Conservation (phyloP, 2,113 vertebrate genomes). For the Hemicordylus capensis region DNA sequence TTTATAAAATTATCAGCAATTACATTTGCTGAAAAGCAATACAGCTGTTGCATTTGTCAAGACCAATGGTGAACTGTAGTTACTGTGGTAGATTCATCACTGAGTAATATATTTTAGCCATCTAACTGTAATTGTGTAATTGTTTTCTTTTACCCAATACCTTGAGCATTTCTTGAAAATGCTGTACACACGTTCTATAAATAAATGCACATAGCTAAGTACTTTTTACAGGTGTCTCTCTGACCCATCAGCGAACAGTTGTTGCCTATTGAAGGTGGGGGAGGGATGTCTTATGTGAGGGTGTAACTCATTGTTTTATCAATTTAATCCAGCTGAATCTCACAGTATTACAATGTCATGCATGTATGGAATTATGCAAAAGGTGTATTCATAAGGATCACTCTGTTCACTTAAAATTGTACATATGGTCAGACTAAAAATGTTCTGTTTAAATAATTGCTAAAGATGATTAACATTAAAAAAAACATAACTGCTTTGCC, state of each 20-base stretch:
- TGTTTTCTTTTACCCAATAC: not conserved
- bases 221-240: constrained; percentile 47
- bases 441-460: constrained; percentile 51
- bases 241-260: too few relatives aligned
- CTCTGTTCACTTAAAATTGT: constrained; percentile 44
- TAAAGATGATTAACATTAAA: constrained; percentile 51
- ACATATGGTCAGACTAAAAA: constrained; percentile 31
- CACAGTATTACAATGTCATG: constrained; percentile 65
- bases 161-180: not conserved
- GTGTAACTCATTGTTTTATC: constrained; percentile 55
- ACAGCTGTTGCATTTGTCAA: constrained; percentile 43
- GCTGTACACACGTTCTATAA: not conserved
- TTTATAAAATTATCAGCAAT: constrained; percentile 74
- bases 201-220: constrained; percentile 53
- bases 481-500: constrained; percentile 46
- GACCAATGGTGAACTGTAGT: constrained; percentile 62
- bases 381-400: constrained; percentile 28
- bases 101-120: constrained; percentile 20
- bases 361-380: constrained; percentile 51
- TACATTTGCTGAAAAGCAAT: constrained; percentile 70
- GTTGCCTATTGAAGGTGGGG: too few relatives aligned
- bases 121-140: not conserved
- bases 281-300: too few relatives aligned
- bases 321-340: constrained; percentile 66
- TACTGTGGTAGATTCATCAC: constrained; percentile 24